Evolutionary conservation across 2,888 invertebrate species (phyloP), one percentile per base, ranked within the genome.

Genomic region (Sylvicola fuscatus): DNA sequence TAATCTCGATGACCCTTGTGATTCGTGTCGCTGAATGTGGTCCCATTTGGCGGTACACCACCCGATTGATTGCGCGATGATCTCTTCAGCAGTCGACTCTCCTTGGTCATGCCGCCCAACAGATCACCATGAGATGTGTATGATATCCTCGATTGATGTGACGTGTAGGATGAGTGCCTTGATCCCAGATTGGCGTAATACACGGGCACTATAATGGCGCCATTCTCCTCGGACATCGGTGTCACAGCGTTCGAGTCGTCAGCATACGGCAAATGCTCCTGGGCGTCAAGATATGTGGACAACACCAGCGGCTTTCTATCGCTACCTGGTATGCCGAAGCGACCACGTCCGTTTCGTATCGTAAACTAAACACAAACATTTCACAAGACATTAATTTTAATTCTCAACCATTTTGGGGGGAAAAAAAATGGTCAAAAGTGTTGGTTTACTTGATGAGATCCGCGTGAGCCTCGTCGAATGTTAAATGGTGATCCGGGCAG

Each of bases 201-300:
- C 55, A 82, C 79, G 39, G 87, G 86, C 50, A 89, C 83, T 51
- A 90, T 82, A 60, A 90, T 87, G 54, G 86, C 86, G 53, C 89
- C 89, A 60, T 89, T 90, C 62, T 93, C 93, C 64, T 93, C 93
- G 44, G 90, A 92, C 82, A 92, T 89, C 37, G 95, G 95, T 41
- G 93, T 95, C 40, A 90, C 93, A 44, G 92, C 93, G 53, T 87
- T 87, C 43, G 92, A 92, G 63, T 93, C 95, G 58, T 95, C 95
- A 38, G 92, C 93, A 57, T 89, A 95, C 39, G 93, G 93, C 53
- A 95, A 70, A 61, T 90, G 89, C 65, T 89, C 87, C 60, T 84
- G 83, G 46, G 84, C 86, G 58, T 86, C 92, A 60, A 90, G 70
- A 66, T 90, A 90, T 45, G 90, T 90, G 50, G 87, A 89, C 46